Base-by-base conservation (phyloP, 1,140 invertebrate species). In the Drosophila gunungcola region DNA sequence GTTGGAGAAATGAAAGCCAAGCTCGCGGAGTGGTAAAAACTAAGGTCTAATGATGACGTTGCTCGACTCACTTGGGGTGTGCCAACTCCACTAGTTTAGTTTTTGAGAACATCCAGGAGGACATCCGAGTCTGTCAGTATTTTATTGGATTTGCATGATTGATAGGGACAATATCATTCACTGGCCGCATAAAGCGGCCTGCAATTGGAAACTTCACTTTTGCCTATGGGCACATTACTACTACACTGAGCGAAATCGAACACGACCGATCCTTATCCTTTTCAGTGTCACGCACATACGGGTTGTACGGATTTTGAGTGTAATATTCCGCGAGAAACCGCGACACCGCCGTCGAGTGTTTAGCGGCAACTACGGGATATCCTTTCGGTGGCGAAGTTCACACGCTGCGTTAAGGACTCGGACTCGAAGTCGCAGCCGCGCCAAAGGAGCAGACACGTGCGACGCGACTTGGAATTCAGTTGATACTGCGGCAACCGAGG, bases 401-500 rank as follows among this genome's bases (percentile, higher is more conserved):
- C 58, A 41, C 10, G 7, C 45, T 32, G 36, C 73, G 54, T 56
- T 45, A 54, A 75, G 54, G 51, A 56, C 42, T 81, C 48, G 49
- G 56, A 52, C 42, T 81, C 48, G 49, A 36, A 54, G 53, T 39
- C 53, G 29, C 52, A 60, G 27, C 39, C 56, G 41, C 70, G 49
- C 54, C 64, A 62, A 72, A 51, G 46, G 68, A 64, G 21, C 32
- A 54, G 61, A 80, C 76, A 88, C 83, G 84, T 88, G 83, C 67
- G 75, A 51, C 67, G 63, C 79, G 83, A 76, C 67, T 79, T 76
- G 43, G 48, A 70, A 84, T 77, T 76, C 84, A 73, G 73, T 89
- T 61, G 60, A 73, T 73, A 88, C 84, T 89, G 82, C 80, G 68
- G 68, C 43, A 57, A 21, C 16, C 65, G 68, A 57, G n/a, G 4